phyloP scores from a whole-genome alignment of 1,140 invertebrate genomes.

The Lasaia peninsularis region DNA sequence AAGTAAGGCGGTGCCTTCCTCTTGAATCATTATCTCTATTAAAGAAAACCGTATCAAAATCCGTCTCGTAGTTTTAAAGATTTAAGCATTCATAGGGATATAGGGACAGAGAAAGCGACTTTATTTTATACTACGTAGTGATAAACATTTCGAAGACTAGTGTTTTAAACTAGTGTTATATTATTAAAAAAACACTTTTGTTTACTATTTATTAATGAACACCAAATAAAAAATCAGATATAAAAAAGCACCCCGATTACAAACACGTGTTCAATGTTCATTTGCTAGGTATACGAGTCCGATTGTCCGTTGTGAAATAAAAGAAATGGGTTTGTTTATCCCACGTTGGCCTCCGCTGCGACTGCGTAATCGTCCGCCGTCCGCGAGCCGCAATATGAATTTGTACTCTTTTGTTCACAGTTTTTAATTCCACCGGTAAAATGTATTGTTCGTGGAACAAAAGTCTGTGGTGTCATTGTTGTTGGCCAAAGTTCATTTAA shows the following conservation, averaged over 20 bases:
- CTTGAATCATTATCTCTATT: too few species aligned
- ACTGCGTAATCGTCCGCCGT: conserved; percentile 43
- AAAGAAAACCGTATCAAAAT: too few species aligned
- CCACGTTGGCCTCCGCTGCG: conserved; percentile 26
- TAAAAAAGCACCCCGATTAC: neutral
- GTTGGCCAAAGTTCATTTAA: conserved; percentile 73
- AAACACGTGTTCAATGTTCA: conserved; percentile 19
- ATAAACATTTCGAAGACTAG: too few species aligned
- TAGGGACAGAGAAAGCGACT: too few species aligned
- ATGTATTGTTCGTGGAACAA: conserved; percentile 71
- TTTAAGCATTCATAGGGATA: too few species aligned
- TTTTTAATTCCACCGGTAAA: conserved; percentile 72
- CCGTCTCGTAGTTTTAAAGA: too few species aligned
- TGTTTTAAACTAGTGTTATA: too few species aligned
- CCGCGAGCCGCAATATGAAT: conserved; percentile 65
- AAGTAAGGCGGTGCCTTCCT: too few species aligned
- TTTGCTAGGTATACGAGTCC: conserved; percentile 20
- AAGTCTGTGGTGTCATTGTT: conserved; percentile 70
- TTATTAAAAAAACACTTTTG: too few species aligned
- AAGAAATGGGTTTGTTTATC: conserved; percentile 29
- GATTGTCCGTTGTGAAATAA: conserved; percentile 33
- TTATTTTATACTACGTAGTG: too few species aligned
- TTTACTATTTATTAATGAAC: too few species aligned
- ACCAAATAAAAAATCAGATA: too few species aligned
- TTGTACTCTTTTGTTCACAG: conserved; percentile 68